Percentiles rank a stretch among this genome's conserved stretches.
phyloP scores from a whole-genome alignment of 2,888 invertebrate species.

The Phlogophora meticulosa region DNA sequence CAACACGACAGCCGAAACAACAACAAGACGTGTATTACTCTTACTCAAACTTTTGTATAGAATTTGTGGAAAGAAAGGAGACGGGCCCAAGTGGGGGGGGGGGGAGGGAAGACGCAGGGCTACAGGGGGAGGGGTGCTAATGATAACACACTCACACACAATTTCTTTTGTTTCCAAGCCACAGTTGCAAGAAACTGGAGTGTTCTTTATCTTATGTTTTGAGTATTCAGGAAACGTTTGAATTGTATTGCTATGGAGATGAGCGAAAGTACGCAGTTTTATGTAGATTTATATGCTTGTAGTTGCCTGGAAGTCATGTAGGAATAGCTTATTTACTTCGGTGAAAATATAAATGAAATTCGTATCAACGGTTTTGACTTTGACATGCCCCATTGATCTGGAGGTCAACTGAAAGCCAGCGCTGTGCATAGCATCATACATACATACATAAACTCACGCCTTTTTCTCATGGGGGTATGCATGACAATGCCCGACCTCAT shows the following conservation, averaged over 20 bases:
- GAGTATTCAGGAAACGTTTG: conserved; percentile 29
- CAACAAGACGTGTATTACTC: conserved; percentile 89
- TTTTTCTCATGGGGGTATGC: no score
- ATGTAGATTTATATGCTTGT: background rate
- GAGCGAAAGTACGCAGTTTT: background rate
- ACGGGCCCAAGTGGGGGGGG: conserved; percentile 53
- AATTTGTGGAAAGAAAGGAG: conserved; percentile 83
- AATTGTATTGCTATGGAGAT: conserved; percentile 16
- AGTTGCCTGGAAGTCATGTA: no score
- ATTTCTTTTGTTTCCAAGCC: conserved; percentile 76
- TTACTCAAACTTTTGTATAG: conserved; percentile 90
- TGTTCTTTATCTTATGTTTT: conserved; percentile 62
- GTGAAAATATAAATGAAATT: no score
- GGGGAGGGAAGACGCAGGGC: conserved; percentile 28
- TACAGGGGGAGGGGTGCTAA: conserved; percentile 68
- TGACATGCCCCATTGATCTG: no score
- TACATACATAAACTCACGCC: no score
- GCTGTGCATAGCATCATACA: no score
- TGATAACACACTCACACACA: conserved; percentile 80
- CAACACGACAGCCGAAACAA: conserved; percentile 76
- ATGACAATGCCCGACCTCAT: no score
- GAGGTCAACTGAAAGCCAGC: no score
- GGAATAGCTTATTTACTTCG: no score
- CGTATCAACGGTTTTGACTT: no score
- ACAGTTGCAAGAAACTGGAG: conserved; percentile 65